Base-by-base conservation (phyloP, 2,797 vertebrate genomes). In the Micromesistius poutassou region DNA sequence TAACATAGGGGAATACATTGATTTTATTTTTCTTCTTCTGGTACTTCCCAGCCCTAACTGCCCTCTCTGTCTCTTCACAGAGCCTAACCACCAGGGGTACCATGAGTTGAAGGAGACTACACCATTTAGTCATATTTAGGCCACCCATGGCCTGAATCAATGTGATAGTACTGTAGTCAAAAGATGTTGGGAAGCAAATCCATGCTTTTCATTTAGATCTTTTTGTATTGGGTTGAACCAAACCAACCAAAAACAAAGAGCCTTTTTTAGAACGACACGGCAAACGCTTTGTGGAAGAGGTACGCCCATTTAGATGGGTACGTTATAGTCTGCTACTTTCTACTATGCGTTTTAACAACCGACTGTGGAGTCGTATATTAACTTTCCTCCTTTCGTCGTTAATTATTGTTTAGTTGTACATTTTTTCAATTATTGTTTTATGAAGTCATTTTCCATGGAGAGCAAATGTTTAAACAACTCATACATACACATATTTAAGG, bases 81-180 rank as follows among this genome's bases (percentile, higher is more conserved):
- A 95, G 92, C 93, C 92, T 92, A 94, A 94, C 92, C 93, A 92
- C 91, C 94, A 93, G 86, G 94, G 94, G 82, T 95, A 95, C 94
- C 94, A 94, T 94, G 94, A 95, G 91, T 93, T 95, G 94, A 94
- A 95, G 94, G 94, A 95, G 93, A 92, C 94, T 76, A 79, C 93
- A 87, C 92, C 94, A 86, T 94, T 90, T 93, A 94, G 88, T 93
- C 90, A 89, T 89, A 95, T 93, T 89, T 94, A 94, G 83, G 80
- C 84, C 78, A 87, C 84, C 89, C 90, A 82, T 83, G 92, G 93
- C 94, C 91, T 87, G 85, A 92, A 86, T 88, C 87, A 85, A 80
- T 90, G 87, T 87, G 85, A 87, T 83, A 70, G 76, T 74, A 78
- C 81, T 84, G 82, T 82, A 80, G 73, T 78, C 79, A 78, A 55